Evolutionary conservation across 2,888 invertebrate genomes (phyloP).

Genomic region (Dryobotodes eremita): DNA sequence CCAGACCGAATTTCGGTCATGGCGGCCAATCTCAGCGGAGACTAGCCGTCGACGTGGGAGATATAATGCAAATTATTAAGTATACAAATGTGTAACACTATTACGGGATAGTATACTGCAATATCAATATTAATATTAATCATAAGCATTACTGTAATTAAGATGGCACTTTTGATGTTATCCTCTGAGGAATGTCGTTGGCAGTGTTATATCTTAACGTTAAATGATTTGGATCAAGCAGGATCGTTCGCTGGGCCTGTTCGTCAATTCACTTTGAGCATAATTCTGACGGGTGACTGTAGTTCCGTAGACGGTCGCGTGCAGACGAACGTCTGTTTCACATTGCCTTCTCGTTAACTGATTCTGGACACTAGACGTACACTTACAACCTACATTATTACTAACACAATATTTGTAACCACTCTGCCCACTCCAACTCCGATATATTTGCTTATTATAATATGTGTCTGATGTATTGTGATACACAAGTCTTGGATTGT

Average conservation of each 20-base stretch:
- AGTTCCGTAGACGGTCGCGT: conserved; percentile 63
- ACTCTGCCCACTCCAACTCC: conserved; percentile 68
- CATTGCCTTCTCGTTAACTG: conserved; percentile 61
- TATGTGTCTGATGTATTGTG: conserved; percentile 61
- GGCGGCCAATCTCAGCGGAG: too few relatives aligned
- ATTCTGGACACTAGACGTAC: conserved; percentile 79
- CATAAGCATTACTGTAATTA: conserved; percentile 73
- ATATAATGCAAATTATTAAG: conserved; percentile 21
- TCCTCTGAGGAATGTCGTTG: conserved; percentile 83
- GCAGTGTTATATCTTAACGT: conserved; percentile 79
- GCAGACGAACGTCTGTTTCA: conserved; percentile 50
- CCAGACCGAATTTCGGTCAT: too few relatives aligned
- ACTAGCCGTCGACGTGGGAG: too few relatives aligned
- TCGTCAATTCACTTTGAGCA: conserved; percentile 83
- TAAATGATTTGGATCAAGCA: conserved; percentile 73
- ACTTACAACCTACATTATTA: conserved; percentile 83
- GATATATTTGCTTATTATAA: conserved; percentile 65
- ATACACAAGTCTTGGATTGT: conserved; percentile 66
- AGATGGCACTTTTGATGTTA: conserved; percentile 79
- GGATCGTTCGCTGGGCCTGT: conserved; percentile 63
- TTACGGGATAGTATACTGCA: conserved; percentile 48
- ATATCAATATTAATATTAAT: conserved; percentile 63
- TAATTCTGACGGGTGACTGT: conserved; percentile 76
- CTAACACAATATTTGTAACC: conserved; percentile 74
- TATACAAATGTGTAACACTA: conserved; percentile 29